Base-by-base conservation (phyloP, 2,888 invertebrate species). In the Muschampia plurimacula region DNA sequence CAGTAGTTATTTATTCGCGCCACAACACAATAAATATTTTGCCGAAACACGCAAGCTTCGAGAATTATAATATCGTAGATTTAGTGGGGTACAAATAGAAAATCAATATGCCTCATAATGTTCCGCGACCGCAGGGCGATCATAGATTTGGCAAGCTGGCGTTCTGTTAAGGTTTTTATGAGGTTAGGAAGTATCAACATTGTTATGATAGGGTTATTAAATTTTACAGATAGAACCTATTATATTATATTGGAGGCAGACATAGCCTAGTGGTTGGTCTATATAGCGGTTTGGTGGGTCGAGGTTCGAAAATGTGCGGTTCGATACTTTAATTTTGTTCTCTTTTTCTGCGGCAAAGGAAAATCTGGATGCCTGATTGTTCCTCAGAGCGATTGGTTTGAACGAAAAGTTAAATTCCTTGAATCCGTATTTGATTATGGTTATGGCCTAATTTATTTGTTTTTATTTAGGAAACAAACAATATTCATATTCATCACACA, bases 21-120 rank as follows among this genome's bases (percentile, higher is more conserved):
- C 55, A 55, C 55, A 55, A 22, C 55, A 55, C 55, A 55, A 22
- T 22, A 55, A 55, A 55, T 55, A 55, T 55, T 55, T 55, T 55
- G 9, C 15, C 55, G 22, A 13, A 10, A 55, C 55, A 55, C 55
- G 55, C 55, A 55, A 55, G 22, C 22, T 15, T 22, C 55, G 22
- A 22, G 9, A 22, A 9, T 55, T 55, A n/a, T n/a, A n/a, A 55
- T 55, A 22, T 55, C 22, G 55, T 22, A 9, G 55, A 55, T 55
- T 55, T 22, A 22, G 15, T 15, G 15, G 22, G 22, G 15, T 55
- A 55, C 52, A 9, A 55, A 55, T 22, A 55, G 13, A 22, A 55
- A 55, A 55, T 55, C 52, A 55, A 55, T 55, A 55, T 55, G 52
- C 0, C 52, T 46, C 44, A 12, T 46, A 46, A 55, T 8, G 55